Percentiles rank a stretch among this genome's conserved stretches.
These are phyloP conservation scores for Pharmacophagus antenor DNA, from an alignment of 2,888 invertebrate species.

Conservation along the genomic window DNA sequence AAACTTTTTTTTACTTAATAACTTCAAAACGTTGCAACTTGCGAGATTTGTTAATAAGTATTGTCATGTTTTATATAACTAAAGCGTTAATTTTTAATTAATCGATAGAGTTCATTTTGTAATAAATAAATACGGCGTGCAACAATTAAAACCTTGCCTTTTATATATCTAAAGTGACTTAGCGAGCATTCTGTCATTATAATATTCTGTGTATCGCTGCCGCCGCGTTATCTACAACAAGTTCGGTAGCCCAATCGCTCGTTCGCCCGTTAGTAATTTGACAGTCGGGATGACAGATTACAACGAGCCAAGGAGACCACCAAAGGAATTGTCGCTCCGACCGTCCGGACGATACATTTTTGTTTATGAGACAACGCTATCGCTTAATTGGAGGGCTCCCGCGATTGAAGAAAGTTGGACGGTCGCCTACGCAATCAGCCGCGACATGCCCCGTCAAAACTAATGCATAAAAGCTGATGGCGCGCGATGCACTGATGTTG, in stretches of 20 bases:
- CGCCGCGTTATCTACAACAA: conserved; percentile 73
- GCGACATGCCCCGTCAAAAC: conserved; percentile 22
- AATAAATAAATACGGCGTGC: too few relatives aligned
- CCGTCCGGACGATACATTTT: conserved; percentile 62
- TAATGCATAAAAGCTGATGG: conserved; percentile 4
- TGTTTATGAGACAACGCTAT: conserved; percentile 61
- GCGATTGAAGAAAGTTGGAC: conserved; percentile 39
- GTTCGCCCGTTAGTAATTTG: conserved; percentile 80
- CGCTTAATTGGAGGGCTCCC: conserved; percentile 68
- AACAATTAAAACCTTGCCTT: too few relatives aligned
- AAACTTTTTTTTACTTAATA: too few relatives aligned
- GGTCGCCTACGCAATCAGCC: conserved; percentile 33
- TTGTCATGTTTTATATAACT: too few relatives aligned
- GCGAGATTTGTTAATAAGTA: too few relatives aligned
- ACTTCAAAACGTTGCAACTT: too few relatives aligned
- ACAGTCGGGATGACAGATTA: conserved; percentile 81
- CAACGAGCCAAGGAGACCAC: conserved; percentile 68
- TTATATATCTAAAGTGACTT: neutral
- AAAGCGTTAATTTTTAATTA: too few relatives aligned
- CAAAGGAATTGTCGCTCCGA: conserved; percentile 67
- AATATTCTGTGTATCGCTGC: conserved; percentile 55
- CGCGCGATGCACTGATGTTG: conserved; percentile 11
- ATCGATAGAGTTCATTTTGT: too few relatives aligned
- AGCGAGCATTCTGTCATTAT: conserved; percentile 32
- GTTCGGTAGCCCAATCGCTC: conserved; percentile 80